Conservation (phyloP, 2,888 invertebrate species). For the Alviniconcha strummeri region DNA sequence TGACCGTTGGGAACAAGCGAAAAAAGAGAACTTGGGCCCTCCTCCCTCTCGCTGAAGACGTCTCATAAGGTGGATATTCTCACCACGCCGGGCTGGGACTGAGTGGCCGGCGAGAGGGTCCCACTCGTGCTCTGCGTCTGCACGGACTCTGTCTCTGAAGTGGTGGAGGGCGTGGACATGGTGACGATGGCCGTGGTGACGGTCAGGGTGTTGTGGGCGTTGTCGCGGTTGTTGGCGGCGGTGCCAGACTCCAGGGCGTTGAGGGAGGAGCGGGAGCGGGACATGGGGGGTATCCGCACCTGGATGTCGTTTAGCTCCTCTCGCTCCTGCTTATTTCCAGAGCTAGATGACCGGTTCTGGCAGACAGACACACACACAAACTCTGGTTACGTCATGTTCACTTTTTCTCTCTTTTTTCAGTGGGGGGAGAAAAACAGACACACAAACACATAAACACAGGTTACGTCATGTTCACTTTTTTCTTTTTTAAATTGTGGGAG, state of each 20-base stretch:
- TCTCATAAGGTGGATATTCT: conserved; percentile 64
- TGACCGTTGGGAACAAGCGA: too few relatives aligned
- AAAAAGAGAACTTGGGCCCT: too few relatives aligned
- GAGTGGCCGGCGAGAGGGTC: conserved; percentile 51
- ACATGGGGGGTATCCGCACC: conserved; percentile 61
- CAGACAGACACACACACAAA: neutral
- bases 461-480: too few relatives aligned
- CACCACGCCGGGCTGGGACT: conserved; percentile 52
- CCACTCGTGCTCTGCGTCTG: conserved; percentile 60
- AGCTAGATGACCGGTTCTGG: conserved; percentile 29
- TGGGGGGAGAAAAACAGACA: too few relatives aligned
- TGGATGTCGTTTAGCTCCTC: conserved; percentile 68
- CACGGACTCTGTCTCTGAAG: conserved; percentile 62
- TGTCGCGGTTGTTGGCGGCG: conserved; percentile 50
- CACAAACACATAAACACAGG: too few relatives aligned
- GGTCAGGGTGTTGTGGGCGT: conserved; percentile 60
- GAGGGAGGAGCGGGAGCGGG: conserved; percentile 60
- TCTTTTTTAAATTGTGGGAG: too few relatives aligned
- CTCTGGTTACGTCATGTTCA: too few relatives aligned
- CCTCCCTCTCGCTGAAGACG: neutral
- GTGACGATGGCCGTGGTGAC: conserved; percentile 66
- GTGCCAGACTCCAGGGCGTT: conserved; percentile 37
- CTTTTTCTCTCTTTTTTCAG: too few relatives aligned
- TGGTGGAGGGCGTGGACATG: conserved; percentile 62
- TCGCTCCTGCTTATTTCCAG: conserved; percentile 50